phyloP scores from a whole-genome alignment of 1,140 invertebrate species.

The Camponotus floridanus region DNA sequence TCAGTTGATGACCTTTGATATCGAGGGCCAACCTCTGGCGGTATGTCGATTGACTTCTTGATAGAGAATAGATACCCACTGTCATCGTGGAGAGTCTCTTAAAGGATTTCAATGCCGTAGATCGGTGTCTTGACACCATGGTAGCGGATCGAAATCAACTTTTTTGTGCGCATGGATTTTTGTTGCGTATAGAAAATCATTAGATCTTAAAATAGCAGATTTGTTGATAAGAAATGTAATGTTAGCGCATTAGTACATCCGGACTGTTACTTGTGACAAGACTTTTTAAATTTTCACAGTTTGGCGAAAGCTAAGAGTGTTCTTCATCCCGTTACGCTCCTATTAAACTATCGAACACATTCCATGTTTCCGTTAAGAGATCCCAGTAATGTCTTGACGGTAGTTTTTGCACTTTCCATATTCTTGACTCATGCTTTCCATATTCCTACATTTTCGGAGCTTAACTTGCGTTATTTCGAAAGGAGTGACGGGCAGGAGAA shows the following conservation, averaged over 20 bases:
- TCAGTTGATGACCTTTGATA: constrained; percentile 31
- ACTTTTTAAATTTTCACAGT: not conserved
- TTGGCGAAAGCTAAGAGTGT: not conserved
- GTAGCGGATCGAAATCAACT: not conserved
- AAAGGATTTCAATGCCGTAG: not conserved
- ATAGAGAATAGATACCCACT: not conserved
- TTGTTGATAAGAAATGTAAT: not conserved
- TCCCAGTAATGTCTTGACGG: not conserved
- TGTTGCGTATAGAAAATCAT: not conserved
- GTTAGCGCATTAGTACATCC: not conserved
- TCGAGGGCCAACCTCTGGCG: constrained; percentile 18
- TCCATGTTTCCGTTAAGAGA: not conserved
- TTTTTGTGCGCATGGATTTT: not conserved
- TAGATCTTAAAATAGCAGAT: not conserved
- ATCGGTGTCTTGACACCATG: not conserved
- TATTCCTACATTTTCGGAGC: not conserved
- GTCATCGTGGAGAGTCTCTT: constrained; percentile 3
- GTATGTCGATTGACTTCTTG: not conserved
- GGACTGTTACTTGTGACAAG: not conserved
- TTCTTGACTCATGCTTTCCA: not conserved
- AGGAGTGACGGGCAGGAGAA: not conserved
- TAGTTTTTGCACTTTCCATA: not conserved
- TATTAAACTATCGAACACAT: constrained; percentile 12
- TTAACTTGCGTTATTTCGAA: not conserved
- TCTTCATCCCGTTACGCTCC: not conserved